Evolutionary conservation across 1,140 invertebrate species (phyloP).

Genomic region (Cyclina sinensis): DNA sequence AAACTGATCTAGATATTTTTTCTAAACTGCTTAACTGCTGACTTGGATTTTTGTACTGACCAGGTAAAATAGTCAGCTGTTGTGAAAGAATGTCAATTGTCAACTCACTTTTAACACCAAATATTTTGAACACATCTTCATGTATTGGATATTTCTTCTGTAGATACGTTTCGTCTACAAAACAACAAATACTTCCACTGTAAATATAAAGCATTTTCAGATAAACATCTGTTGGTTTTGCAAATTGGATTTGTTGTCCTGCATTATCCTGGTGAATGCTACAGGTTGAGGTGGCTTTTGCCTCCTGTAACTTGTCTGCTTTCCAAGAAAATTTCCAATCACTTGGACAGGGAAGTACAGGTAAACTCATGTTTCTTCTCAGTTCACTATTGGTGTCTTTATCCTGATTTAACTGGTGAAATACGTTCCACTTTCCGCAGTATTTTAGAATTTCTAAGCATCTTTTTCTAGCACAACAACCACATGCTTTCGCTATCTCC

Average conservation of each 20-base stretch:
- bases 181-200: not conserved
- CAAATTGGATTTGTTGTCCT: not conserved
- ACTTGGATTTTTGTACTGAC: not conserved
- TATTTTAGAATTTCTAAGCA: slow-evolving; percentile 56
- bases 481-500: slow-evolving; percentile 25
- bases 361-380: not conserved
- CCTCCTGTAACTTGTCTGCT: not conserved
- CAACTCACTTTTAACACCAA: not conserved
- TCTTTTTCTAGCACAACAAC: slow-evolving; percentile 20
- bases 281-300: not conserved
- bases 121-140: not conserved
- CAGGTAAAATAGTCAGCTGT: not conserved
- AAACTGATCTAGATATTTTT: not conserved
- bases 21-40: not conserved
- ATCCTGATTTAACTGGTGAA: not conserved
- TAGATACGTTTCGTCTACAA: slow-evolving; percentile 29
- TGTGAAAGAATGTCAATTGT: not conserved
- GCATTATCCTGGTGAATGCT: not conserved
- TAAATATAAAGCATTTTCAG: not conserved
- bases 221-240: not conserved
- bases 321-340: slow-evolving; percentile 56
- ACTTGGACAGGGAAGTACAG: not conserved
- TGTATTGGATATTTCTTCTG: not conserved
- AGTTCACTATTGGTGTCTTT: not conserved
- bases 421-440: not conserved